Conservation (phyloP, 2,888 invertebrate species). For the Drosophila eohydei region DNA sequence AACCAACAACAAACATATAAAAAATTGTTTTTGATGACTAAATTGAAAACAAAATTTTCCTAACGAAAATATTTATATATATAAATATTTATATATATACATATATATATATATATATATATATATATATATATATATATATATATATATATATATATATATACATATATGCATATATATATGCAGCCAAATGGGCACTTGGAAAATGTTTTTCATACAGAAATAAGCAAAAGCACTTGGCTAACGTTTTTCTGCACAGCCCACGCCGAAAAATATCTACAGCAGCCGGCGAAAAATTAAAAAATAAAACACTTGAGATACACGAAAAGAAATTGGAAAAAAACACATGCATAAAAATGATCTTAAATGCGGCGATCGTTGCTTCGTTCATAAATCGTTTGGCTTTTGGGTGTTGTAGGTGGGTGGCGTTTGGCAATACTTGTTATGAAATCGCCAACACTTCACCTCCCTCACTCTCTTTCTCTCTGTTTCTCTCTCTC, state of each 20-base stretch:
- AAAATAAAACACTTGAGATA: constrained; percentile 16
- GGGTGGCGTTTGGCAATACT: constrained; percentile 71
- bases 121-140: constrained; percentile 16
- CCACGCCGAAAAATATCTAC: constrained; percentile 37
- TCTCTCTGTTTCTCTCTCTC: neutral
- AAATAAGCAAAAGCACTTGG: constrained; percentile 41
- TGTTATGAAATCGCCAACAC: constrained; percentile 66
- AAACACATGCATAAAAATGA: constrained; percentile 31
- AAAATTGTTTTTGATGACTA: constrained; percentile 29
- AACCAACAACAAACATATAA: no score
- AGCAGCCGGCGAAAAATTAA: constrained; percentile 54
- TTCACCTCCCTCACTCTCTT: neutral
- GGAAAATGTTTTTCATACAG: constrained; percentile 48
- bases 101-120: constrained; percentile 1
- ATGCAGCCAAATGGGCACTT: constrained; percentile 44
- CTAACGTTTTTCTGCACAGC: constrained; percentile 49
- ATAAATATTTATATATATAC: neutral
- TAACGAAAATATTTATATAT: constrained; percentile 32
- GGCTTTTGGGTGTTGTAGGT: constrained; percentile 18
- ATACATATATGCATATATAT: constrained; percentile 9
- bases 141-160: neutral
- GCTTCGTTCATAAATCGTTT: constrained; percentile 53
- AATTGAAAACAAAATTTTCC: constrained; percentile 32
- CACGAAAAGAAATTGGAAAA: constrained; percentile 29
- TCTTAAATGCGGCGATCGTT: constrained; percentile 30